Base-by-base conservation (phyloP, 2,888 invertebrate genomes). In the Germaria angustata region DNA sequence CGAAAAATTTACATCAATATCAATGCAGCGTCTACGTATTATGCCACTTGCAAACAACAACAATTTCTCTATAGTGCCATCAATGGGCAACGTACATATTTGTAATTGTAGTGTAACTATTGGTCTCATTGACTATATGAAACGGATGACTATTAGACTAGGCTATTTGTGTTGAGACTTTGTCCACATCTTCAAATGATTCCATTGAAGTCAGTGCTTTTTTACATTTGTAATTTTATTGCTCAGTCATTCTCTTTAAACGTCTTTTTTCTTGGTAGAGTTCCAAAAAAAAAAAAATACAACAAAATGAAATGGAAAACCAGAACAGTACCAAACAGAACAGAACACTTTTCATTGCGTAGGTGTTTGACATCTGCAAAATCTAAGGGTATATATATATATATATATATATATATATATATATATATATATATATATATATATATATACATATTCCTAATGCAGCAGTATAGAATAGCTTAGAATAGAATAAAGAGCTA, bases 351-450 rank as follows among this genome's bases (percentile, higher is more conserved):
- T 82, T 76, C 71, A 79, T 79, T 82, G 82, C 82, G 82, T 82
- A 82, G 82, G 82, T 82, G 82, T 82, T 81, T 81, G 82, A 82
- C 82, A 82, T 84, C 80, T 84, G 84, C 84, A 84, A 76, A 84
- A 81, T 84, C 39, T 66, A 66, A 87, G 78, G 69, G 80, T 41
- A 80, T 78, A 44, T 61, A 24, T 63, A 13, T 22, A 53, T 73
- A 39, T n/a, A n/a, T n/a, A n/a, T n/a, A n/a, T n/a, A n/a, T n/a
- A n/a, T n/a, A n/a, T n/a, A n/a, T n/a, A n/a, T n/a, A n/a, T n/a
- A n/a, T n/a, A n/a, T n/a, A n/a, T n/a, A n/a, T n/a, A n/a, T n/a
- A n/a, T n/a, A n/a, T n/a, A n/a, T n/a, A n/a, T n/a, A n/a, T n/a
- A n/a, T n/a, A n/a, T n/a, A n/a, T n/a, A n/a, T n/a, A n/a, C n/a